phyloP scores from a whole-genome alignment of 2,797 vertebrate genomes.

The Geotria australis region DNA sequence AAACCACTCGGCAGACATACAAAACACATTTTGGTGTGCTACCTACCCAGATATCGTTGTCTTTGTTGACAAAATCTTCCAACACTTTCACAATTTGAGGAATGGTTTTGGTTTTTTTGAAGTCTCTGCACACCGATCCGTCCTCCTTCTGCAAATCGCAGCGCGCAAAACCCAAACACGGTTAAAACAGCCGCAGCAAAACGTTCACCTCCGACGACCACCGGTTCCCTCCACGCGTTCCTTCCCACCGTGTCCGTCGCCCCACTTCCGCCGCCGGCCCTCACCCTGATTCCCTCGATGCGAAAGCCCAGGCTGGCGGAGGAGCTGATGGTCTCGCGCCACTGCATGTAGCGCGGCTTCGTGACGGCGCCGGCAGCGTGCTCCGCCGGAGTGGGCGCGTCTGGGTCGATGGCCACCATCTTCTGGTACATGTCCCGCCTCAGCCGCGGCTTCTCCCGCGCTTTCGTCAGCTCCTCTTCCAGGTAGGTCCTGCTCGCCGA shows the following conservation, averaged over 20 bases:
- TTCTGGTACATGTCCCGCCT: constrained; percentile 94
- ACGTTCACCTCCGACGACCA: no score
- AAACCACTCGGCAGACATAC: no score
- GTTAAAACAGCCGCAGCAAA: no score
- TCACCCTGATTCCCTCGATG: constrained; percentile 93
- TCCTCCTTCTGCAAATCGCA: constrained; percentile 46
- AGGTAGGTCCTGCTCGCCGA: constrained; percentile 42
- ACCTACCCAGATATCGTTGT: constrained; percentile 51
- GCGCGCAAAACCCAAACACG: no score
- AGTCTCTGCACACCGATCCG: constrained; percentile 72
- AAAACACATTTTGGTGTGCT: no score
- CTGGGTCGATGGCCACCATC: constrained; percentile 70
- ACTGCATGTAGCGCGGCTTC: constrained; percentile 96
- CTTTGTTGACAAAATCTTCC: constrained; percentile 56
- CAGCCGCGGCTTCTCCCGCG: constrained; percentile 67
- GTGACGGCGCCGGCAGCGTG: constrained; percentile 39
- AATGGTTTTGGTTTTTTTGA: constrained; percentile 76
- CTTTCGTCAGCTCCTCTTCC: constrained; percentile 80
- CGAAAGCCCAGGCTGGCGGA: constrained; percentile 71
- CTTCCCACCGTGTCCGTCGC: no score
- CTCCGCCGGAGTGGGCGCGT: constrained; percentile 45
- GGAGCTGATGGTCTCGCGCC: constrained; percentile 92
- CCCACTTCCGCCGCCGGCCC: background rate
- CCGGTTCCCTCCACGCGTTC: no score
- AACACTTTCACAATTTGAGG: constrained; percentile 58